Conservation (phyloP, 2,113 vertebrate species). For the Dicaeum eximium region DNA sequence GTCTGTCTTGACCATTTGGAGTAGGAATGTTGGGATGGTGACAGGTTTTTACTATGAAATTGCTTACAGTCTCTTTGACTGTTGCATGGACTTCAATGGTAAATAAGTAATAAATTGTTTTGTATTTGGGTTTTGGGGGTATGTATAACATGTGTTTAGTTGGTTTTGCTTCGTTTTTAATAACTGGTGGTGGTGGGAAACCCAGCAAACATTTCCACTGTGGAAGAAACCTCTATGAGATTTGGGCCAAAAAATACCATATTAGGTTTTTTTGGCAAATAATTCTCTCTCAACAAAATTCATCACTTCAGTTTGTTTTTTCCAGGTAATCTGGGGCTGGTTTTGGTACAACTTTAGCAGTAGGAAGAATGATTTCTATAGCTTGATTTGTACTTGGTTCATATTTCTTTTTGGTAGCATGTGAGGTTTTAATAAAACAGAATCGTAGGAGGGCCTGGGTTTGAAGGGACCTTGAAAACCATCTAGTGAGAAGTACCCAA, state of each 20-base stretch:
- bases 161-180: neutral
- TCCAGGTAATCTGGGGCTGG: neutral
- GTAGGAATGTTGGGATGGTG: neutral
- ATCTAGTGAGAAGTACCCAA: neutral
- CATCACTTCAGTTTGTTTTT: neutral
- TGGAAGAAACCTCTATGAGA: neutral
- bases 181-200: neutral
- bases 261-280: neutral
- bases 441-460: neutral
- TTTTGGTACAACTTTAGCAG: neutral
- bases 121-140: neutral
- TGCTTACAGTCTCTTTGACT: neutral
- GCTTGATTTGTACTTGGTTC: neutral
- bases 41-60: neutral
- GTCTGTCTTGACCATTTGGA: neutral
- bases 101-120: neutral
- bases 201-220: neutral
- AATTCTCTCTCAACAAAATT: neutral
- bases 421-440: neutral
- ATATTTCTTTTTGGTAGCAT: neutral
- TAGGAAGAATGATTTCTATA: neutral
- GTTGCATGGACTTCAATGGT: neutral
- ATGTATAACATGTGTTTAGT: accelerated
- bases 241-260: accelerated
- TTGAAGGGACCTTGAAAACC: neutral